Base-by-base conservation (phyloP, 1,140 invertebrate species). In the Holcopasites calliopsidis region DNA sequence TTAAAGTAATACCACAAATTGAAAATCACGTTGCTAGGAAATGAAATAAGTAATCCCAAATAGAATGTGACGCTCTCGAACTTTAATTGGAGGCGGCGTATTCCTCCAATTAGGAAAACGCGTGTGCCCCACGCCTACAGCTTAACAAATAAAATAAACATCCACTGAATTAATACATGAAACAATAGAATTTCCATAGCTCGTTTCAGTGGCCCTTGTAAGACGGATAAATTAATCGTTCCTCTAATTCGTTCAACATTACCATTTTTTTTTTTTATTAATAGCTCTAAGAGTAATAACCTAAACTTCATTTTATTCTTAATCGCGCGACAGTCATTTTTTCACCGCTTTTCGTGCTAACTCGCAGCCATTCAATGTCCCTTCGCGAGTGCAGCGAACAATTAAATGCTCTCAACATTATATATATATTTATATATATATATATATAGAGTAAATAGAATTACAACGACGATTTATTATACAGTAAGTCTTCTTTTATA, bases 301-400 rank as follows among this genome's bases (percentile, higher is more conserved):
- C 61, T 73, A 81, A 47, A 81, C 38, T 77, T 73, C 61, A 40
- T 69, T 44, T 44, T 44, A 18, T 10, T 44, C 18, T 18, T 18
- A 44, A 4, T 10, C 42, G 18, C 1, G 8, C 38, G 11, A 44
- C 42, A 44, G 42, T 1, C 18, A 44, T n/a, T n/a, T n/a, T n/a
- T n/a, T n/a, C n/a, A n/a, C n/a, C n/a, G n/a, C n/a, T n/a, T n/a
- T n/a, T n/a, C n/a, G n/a, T n/a, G n/a, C n/a, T n/a, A n/a, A n/a
- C n/a, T n/a, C n/a, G n/a, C n/a, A n/a, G n/a, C n/a, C n/a, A n/a
- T n/a, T n/a, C n/a, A n/a, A n/a, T n/a, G n/a, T n/a, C n/a, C n/a
- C n/a, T n/a, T n/a, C n/a, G n/a, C n/a, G n/a, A n/a, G n/a, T n/a
- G n/a, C n/a, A n/a, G n/a, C n/a, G n/a, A n/a, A n/a, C n/a, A n/a